Evolutionary conservation across 2,113 vertebrate species (phyloP), one percentile per base, ranked within the genome.

Genomic region (Melospiza melodia): DNA sequence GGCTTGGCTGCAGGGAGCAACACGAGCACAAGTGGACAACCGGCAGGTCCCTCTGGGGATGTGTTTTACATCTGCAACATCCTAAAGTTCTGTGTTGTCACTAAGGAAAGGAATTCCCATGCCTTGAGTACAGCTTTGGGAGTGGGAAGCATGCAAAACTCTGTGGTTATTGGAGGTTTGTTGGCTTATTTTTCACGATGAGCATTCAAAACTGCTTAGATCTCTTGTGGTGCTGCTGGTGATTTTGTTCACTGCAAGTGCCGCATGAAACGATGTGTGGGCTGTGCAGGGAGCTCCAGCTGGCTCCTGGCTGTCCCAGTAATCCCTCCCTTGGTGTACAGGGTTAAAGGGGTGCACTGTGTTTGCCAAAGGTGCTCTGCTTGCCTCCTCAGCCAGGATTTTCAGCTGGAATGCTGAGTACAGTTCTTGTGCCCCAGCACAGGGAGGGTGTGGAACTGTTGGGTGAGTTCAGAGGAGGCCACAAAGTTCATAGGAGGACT

Each of bases 311-410:
- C 39, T 95, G 22, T 85, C 63, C 23, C 44, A 54, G 0, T 9
- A 23, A 12, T 52, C 69, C 4, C 0, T 44, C 71, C n/a, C 31
- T 37, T 37, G 5, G 1, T 0, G 0, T 24, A 1, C 3, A 65
- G 58, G 16, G 18, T 3, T 72, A n/a, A 10, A 37, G 54, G n/a
- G 15, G 6, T 46, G 55, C 14, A 10, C 16, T 17, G 6, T 37
- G 3, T 51, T 76, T 72, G 48, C 37, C 1, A 5, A 58, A 72
- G 49, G 33, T 55, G 43, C 65, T 75, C 33, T 68, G 20, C n/a
- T 41, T 61, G 39, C 27, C 35, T 31, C 48, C 31, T 21, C 87
- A 75, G 31, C 16, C 69, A 35, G 5, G 39, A 15, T 25, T 55
- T 31, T 68, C n/a, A 35, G 21, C 21, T 41, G 71, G 37, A 44